These are phyloP conservation scores for Sebastes matsubarae DNA, from an alignment of 2,797 vertebrate species.

Conservation along the genomic window DNA sequence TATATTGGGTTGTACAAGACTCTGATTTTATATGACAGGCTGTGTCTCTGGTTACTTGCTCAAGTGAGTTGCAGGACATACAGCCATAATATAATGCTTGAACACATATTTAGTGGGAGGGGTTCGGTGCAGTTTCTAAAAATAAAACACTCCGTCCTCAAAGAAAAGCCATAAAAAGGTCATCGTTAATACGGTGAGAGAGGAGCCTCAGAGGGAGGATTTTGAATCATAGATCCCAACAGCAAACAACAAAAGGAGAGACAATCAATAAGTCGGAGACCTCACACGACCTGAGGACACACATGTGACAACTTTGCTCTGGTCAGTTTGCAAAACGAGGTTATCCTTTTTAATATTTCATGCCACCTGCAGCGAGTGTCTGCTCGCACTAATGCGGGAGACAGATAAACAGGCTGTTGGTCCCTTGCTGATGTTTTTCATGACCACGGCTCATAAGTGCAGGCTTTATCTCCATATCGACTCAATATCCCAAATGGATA, in stretches of 20 bases:
- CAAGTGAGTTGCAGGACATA: not conserved
- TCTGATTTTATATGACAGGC: not conserved
- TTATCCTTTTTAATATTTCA: conserved; percentile 90
- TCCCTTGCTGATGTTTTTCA: conserved; percentile 84
- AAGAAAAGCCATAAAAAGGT: not conserved
- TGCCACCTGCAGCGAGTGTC: conserved; percentile 86
- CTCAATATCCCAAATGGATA: conserved; percentile 92
- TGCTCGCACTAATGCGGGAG: conserved; percentile 86
- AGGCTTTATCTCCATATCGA: conserved; percentile 89
- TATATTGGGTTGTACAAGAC: not conserved
- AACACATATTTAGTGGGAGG: not conserved
- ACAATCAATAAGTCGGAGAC: conserved; percentile 36
- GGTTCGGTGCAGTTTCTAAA: not conserved
- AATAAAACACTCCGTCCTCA: not conserved
- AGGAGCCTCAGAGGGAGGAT: conserved; percentile 5
- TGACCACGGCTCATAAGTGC: conserved; percentile 85
- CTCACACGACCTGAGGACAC: conserved; percentile 26
- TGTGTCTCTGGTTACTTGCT: not conserved
- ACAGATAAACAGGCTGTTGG: conserved; percentile 85
- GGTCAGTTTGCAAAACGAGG: conserved; percentile 88
- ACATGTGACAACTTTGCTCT: conserved; percentile 61
- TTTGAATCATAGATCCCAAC: conserved; percentile 12
- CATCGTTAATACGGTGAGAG: not conserved
- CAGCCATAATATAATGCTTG: not conserved
- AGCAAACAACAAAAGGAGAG: conserved; percentile 5